Conservation (phyloP, 2,888 invertebrate species). For the Agapetus fuscipes region DNA sequence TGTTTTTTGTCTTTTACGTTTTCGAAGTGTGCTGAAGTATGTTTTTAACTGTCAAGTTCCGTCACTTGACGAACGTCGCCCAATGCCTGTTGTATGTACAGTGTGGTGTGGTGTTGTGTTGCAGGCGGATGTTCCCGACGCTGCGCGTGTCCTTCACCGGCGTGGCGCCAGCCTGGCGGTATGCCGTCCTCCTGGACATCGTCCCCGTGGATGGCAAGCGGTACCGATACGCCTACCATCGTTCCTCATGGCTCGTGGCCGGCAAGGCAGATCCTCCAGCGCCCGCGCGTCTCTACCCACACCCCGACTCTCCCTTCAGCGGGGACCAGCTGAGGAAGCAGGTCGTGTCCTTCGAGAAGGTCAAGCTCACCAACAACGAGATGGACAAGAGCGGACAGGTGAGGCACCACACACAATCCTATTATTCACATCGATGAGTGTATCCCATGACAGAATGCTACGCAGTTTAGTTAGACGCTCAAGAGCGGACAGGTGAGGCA, state of each 20-base stretch:
- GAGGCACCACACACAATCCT: too few species aligned
- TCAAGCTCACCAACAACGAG: slow-evolving; percentile 97
- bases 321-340: slow-evolving; percentile 93
- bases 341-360: slow-evolving; percentile 96
- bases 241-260: slow-evolving; percentile 95
- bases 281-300: slow-evolving; percentile 85
- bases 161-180: slow-evolving; percentile 70
- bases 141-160: slow-evolving; percentile 89
- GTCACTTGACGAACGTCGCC: too few species aligned
- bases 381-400: slow-evolving; percentile 95
- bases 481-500: too few species aligned
- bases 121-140: slow-evolving; percentile 97
- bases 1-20: too few species aligned
- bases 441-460: too few species aligned
- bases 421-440: too few species aligned
- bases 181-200: slow-evolving; percentile 91
- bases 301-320: slow-evolving; percentile 94
- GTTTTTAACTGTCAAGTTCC: too few species aligned
- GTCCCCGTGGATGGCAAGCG: slow-evolving; percentile 95
- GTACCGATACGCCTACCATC: slow-evolving; percentile 96
- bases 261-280: slow-evolving; percentile 97
- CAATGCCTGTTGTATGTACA: too few species aligned
- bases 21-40: too few species aligned
- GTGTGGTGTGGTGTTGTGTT: slow-evolving; percentile 28
- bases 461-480: too few species aligned